Evolutionary conservation across 1,140 invertebrate genomes (phyloP).

Genomic region (Epicauta chinensis): DNA sequence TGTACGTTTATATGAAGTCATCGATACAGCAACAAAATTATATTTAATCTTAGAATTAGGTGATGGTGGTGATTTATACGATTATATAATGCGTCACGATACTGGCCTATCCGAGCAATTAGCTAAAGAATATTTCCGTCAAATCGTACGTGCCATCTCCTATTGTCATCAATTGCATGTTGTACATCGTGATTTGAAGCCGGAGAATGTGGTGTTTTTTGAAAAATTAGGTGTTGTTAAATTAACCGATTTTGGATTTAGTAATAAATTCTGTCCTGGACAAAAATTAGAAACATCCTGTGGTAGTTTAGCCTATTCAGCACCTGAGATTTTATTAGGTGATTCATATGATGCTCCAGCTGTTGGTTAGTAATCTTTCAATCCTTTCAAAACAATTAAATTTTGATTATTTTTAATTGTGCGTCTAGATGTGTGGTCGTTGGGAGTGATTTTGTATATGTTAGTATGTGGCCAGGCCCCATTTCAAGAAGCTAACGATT

Average conservation of each 20-base stretch:
- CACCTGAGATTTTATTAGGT: slow-evolving; percentile 96
- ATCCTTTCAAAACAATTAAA: background rate
- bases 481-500: slow-evolving; percentile 98
- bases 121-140: slow-evolving; percentile 89
- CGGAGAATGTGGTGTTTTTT: slow-evolving; percentile 99
- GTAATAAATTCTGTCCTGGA: slow-evolving; percentile 93
- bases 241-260: slow-evolving; percentile 99
- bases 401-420: background rate
- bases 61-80: slow-evolving; percentile 98
- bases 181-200: slow-evolving; percentile 93
- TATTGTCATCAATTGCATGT: slow-evolving; percentile 96
- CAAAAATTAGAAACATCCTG: slow-evolving; percentile 98
- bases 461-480: slow-evolving; percentile 94
- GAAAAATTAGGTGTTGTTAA: slow-evolving; percentile 96
- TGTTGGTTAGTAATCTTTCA: slow-evolving; percentile 80
- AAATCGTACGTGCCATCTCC: slow-evolving; percentile 95
- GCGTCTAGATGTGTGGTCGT: slow-evolving; percentile 62
- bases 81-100: slow-evolving; percentile 97
- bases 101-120: slow-evolving; percentile 67
- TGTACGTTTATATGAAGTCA: slow-evolving; percentile 96
- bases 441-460: slow-evolving; percentile 98
- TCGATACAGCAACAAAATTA: slow-evolving; percentile 95
- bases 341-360: slow-evolving; percentile 92
- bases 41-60: slow-evolving; percentile 95
- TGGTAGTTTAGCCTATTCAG: slow-evolving; percentile 98